phyloP scores from a whole-genome alignment of 2,113 vertebrate genomes.

The Oreochromis aureus region DNA sequence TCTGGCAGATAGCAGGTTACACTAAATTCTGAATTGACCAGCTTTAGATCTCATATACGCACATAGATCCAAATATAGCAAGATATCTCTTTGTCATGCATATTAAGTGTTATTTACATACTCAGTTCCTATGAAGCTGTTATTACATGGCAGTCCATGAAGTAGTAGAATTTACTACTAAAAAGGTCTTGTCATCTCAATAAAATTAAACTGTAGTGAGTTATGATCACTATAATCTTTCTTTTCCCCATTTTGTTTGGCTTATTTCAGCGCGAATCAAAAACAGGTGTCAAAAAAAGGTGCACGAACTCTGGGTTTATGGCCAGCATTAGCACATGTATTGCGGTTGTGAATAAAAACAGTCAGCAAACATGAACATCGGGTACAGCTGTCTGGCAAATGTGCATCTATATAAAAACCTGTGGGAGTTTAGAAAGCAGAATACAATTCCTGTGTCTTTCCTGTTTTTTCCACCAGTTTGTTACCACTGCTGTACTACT shows the following conservation, averaged over 20 bases:
- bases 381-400: background rate
- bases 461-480: background rate
- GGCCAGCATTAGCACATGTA: background rate
- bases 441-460: background rate
- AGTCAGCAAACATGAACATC: background rate
- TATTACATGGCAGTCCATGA: background rate
- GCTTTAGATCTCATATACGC: background rate
- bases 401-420: background rate
- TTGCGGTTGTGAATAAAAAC: background rate
- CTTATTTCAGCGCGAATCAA: background rate
- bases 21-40: background rate
- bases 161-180: background rate
- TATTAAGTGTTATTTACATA: background rate
- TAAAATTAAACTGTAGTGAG: background rate
- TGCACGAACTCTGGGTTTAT: background rate
- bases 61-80: background rate
- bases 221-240: background rate
- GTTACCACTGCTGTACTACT: background rate
- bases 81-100: background rate
- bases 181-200: background rate
- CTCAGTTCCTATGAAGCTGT: background rate
- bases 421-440: background rate
- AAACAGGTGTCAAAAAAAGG: background rate
- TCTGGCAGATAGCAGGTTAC: background rate
- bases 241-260: background rate